phyloP scores from a whole-genome alignment of 2,797 vertebrate species.

The Merluccius polli region DNA sequence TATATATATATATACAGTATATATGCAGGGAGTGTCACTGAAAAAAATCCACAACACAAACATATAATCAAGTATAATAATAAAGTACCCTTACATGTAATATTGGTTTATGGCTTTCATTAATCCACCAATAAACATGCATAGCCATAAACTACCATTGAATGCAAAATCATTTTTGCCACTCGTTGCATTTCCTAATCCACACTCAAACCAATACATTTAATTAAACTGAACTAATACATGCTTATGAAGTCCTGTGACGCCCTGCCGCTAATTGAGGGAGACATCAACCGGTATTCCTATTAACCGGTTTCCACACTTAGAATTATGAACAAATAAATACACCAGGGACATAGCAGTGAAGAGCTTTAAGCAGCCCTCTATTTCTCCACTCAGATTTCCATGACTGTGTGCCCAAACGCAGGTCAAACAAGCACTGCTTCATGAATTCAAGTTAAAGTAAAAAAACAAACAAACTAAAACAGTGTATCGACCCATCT shows the following conservation, averaged over 20 bases:
- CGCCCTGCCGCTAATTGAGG: background rate
- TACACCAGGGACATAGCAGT: background rate
- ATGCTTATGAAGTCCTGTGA: no score
- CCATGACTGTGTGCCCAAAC: conserved; percentile 3
- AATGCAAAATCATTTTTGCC: background rate
- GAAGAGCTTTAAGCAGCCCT: background rate
- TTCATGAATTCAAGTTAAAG: background rate
- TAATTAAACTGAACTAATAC: no score
- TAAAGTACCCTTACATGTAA: no score
- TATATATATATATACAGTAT: no score
- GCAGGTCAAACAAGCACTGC: background rate
- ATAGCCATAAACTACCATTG: no score
- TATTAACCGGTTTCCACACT: background rate
- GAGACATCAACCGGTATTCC: background rate
- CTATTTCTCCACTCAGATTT: background rate
- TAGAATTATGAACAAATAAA: background rate
- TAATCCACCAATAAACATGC: no score
- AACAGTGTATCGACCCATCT: background rate
- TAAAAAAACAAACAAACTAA: no score
- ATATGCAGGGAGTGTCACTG: no score
- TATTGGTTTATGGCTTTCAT: no score
- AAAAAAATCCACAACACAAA: no score
- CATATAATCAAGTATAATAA: no score
- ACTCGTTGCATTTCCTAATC: background rate
- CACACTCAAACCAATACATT: no score